Base-by-base conservation (phyloP, 2,888 invertebrate species). In the Orthosia incerta region DNA sequence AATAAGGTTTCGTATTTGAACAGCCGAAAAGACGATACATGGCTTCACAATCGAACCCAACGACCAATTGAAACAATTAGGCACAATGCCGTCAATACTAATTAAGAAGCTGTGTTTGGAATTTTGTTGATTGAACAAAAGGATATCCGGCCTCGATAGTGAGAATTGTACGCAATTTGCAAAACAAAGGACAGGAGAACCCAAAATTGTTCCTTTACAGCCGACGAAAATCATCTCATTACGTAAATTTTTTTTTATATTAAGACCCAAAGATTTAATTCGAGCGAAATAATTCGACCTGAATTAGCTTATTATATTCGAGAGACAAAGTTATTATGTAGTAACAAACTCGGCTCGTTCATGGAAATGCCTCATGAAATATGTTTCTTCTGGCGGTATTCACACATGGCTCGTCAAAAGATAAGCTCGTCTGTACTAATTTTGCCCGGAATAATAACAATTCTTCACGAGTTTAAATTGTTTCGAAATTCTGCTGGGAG, bases 401-500 rank as follows among this genome's bases (percentile, higher is more conserved):
- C 79, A 86, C 85, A 85, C 82, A 79, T 82, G 83, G 71, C 82
- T 83, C 75, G 87, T 86, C 86, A 84, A 84, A 86, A 82, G 76
- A 82, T 82, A 84, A 77, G 66, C 68, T 67, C 45, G 61, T 18
- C 63, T 71, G 76, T 74, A 80, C 76, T 78, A 80, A 86, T 84
- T 86, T 86, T 56, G 39, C 20, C 20, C 57, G 62, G 51, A 80
- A 84, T 84, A 79, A 85, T 78, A 82, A 77, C 81, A 84, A 74
- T 82, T 64, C 71, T 76, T 78, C 71, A 74, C 66, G 70, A 80
- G 64, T 62, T 77, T 67, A 83, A 79, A 83, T 85, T 85, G 71
- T 74, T 79, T 26, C 13, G 65, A 51, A 78, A 70, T 74, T 74
- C 67, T 73, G 31, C 61, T 56, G 68, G 69, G 63, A 72, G 46